Base-by-base conservation (phyloP, 2,797 vertebrate species). In the Pempheris klunzingeri region DNA sequence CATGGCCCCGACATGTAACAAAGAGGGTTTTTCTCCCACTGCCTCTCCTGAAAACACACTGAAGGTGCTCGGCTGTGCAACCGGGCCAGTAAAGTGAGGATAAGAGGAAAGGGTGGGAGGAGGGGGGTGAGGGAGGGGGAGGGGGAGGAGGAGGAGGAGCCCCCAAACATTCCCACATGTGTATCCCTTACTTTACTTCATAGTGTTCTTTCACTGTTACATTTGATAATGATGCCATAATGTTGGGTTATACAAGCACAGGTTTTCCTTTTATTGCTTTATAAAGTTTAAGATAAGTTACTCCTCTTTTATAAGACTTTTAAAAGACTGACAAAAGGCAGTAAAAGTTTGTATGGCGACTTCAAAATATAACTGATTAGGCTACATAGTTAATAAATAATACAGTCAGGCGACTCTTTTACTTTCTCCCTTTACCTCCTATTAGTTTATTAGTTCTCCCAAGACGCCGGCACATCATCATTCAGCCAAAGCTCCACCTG, bases 41-140 rank as follows among this genome's bases (percentile, higher is more conserved):
- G 32, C 12, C n/a, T 22, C 39, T 70, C n/a, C 64, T 64, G 71
- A 32, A 61, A 53, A 69, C 66, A 67, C 36, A 49, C 32, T 5
- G 36, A 50, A 49, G 69, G 64, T 69, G 71, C 17, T 69, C 67
- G 71, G 74, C 64, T 76, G 18, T 54, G 38, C 60, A 11, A 39
- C 36, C 10, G 18, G 50, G 53, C 17, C 67, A 7, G 55, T 58
- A 47, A 12, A 43, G 24, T 49, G 5, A 7, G 53, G 36, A 62
- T 52, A 74, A 59, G 20, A 20, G 53, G 20, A 18, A 14, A 20
- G 32, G 30, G n/a, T 12, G 47, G n/a, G 7, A 10, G 22, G 50
- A n/a, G n/a, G n/a, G n/a, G n/a, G n/a, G n/a, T n/a, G 34, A 34
- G 53, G 36, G 41, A 30, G 66, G 46, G 78, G 64, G 32, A 12